Percentiles rank a stretch among this genome's conserved stretches.
Evolutionary conservation across 2,888 invertebrate species (phyloP).

Genomic region (Caenorhabditis sp.): DNA sequence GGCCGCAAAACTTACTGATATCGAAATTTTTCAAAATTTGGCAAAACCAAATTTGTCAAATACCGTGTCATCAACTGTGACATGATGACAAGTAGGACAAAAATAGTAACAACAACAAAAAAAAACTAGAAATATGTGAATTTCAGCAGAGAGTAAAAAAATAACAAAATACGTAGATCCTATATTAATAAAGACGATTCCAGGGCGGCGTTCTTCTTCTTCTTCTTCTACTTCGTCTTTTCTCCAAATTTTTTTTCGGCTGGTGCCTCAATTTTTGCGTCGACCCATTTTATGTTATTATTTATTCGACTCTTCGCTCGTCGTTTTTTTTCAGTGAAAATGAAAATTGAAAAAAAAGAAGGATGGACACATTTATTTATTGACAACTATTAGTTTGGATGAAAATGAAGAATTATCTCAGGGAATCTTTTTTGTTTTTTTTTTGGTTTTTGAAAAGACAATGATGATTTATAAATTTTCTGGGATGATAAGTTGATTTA

Average conservation of each 20-base stretch:
- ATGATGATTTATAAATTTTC: background rate
- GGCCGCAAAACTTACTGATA: slow-evolving; percentile 36
- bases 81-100: background rate
- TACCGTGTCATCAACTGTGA: slow-evolving; percentile 15
- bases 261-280: background rate
- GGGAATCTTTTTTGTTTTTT: background rate
- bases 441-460: no score
- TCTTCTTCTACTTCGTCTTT: background rate
- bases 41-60: slow-evolving; percentile 32
- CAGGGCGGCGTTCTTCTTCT: background rate
- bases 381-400: background rate
- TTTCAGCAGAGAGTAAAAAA: slow-evolving; percentile 6
- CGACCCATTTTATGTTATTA: slow-evolving; percentile 38
- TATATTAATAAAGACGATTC: slow-evolving; percentile 1
- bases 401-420: background rate
- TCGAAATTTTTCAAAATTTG: slow-evolving; percentile 18
- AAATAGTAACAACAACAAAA: no score
- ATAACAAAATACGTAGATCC: background rate
- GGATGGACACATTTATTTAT: slow-evolving; percentile 2
- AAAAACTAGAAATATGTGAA: background rate
- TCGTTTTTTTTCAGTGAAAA: slow-evolving; percentile 7
- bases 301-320: slow-evolving; percentile 28
- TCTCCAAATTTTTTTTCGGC: background rate
- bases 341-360: slow-evolving; percentile 5
- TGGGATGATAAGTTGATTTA: background rate